Conservation (phyloP, 2,888 invertebrate genomes). For the Noctua pronuba region DNA sequence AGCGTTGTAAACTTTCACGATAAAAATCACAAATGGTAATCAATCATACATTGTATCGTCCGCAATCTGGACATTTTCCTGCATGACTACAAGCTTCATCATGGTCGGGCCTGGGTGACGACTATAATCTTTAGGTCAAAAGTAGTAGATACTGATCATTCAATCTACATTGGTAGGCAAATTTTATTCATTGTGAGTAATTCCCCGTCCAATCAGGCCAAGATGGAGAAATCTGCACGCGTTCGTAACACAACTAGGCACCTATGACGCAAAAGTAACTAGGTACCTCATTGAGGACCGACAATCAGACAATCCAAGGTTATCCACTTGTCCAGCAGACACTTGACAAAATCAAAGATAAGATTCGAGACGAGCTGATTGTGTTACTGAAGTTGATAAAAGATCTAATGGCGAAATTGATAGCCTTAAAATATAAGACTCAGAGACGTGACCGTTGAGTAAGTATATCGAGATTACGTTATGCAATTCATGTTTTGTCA, state of each 20-base stretch:
- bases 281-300: not conserved
- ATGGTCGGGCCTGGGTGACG: not conserved
- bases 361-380: slow-evolving; percentile 51
- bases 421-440: slow-evolving; percentile 6
- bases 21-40: slow-evolving; percentile 3
- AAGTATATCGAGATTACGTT: slow-evolving; percentile 10
- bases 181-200: not conserved
- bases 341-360: slow-evolving; percentile 53
- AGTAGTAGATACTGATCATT: not conserved
- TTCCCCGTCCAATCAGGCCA: slow-evolving; percentile 7
- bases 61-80: not conserved
- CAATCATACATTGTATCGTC: slow-evolving; percentile 21
- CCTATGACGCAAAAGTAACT: slow-evolving; percentile 16
- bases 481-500: not conserved
- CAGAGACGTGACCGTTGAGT: slow-evolving; percentile 11
- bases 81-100: not conserved
- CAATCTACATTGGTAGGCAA: not conserved
- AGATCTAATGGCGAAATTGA: slow-evolving; percentile 31
- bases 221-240: slow-evolving; percentile 25
- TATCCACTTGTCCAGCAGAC: slow-evolving; percentile 38
- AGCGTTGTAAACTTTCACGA: slow-evolving; percentile 2
- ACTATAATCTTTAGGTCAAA: not conserved
- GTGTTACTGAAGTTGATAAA: slow-evolving; percentile 31
- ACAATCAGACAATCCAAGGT: slow-evolving; percentile 59
- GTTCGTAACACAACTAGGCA: slow-evolving; percentile 1